Base-by-base conservation (phyloP, 2,113 vertebrate species). In the Malurus cyaneus region DNA sequence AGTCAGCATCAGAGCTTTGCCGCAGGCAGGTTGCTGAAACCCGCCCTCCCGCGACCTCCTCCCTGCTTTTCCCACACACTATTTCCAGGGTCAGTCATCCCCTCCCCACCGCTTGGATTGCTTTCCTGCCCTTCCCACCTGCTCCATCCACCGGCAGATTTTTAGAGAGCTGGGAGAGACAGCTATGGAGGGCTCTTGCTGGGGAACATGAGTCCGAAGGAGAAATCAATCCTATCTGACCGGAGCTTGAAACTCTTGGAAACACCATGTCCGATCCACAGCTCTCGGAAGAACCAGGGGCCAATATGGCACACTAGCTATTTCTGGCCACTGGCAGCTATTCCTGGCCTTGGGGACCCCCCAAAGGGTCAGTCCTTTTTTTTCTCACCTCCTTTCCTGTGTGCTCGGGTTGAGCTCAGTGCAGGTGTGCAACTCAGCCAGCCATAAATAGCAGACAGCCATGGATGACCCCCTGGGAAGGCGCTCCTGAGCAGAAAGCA, bases 1-100 rank as follows among this genome's bases (percentile, higher is more conserved):
- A 95, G 94, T 97, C 97, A 96, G 94, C 50, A 1, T 64, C 87
- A 8, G 92, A n/a, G 93, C 94, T 96, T 94, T 21, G 47, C 82
- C 1, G 89, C 96, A 95, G n/a, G 95, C 96, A 97, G 97, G 96
- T n/a, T 97, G 97, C 95, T 96, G 97, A 95, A 93, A 88, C 95
- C 89, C 89, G 60, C 62, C 95, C 94, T 95, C 73, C 77, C 0
- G 2, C 57, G 5, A 95, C 92, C 95, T 92, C 91, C 79, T 94
- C 79, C 64, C 47, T 95, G 94, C 95, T 96, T 95, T 96, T 96
- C 95, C 86, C 96, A 95, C 95, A 96, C 95, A 95, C 95, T n/a
- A n/a, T 97, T 96, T 97, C 94, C 14, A 9, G 95, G 95, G 94
- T 97, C 96, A 94, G 34, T 46, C 31, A 0, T 93, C 86, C 91